Percentiles rank a stretch among this genome's conserved stretches.
Conservation (phyloP, 2,797 vertebrate species). For the Hippocampus kuda region DNA sequence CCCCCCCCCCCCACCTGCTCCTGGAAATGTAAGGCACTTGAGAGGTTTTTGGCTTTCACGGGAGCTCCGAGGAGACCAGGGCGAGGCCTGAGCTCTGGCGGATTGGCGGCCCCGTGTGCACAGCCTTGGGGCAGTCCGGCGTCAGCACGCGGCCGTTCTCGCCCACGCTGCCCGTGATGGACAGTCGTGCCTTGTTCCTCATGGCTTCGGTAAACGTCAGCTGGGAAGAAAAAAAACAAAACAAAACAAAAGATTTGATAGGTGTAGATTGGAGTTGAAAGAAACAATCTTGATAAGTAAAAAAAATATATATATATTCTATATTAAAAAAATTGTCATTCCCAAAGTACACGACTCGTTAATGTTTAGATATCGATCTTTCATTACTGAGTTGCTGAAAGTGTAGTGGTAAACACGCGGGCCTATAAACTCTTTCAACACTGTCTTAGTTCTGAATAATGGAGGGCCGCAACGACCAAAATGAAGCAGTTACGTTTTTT, state of each 20-base stretch:
- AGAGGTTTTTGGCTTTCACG: slow-evolving; percentile 96
- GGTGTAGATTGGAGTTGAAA: slow-evolving; percentile 26
- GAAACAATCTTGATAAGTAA: neutral
- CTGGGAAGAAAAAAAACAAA: slow-evolving; percentile 56
- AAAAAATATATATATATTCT: too few relatives aligned
- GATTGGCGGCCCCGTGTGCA: slow-evolving; percentile 88
- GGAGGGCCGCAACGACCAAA: too few relatives aligned
- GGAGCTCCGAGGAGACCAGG: slow-evolving; percentile 96
- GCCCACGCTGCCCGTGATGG: slow-evolving; percentile 97
- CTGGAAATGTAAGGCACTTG: slow-evolving; percentile 81
- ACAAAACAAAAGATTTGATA: slow-evolving; percentile 1
- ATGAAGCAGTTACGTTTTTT: neutral
- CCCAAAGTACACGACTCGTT: too few relatives aligned
- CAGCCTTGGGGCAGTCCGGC: slow-evolving; percentile 95
- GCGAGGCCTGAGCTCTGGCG: slow-evolving; percentile 97
- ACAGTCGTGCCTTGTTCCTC: slow-evolving; percentile 98
- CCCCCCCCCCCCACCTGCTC: neutral
- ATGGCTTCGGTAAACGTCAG: slow-evolving; percentile 99
- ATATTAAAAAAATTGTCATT: too few relatives aligned
- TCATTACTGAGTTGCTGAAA: too few relatives aligned
- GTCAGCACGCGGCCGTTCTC: slow-evolving; percentile 95
- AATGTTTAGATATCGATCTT: too few relatives aligned
- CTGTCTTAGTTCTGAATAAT: too few relatives aligned
- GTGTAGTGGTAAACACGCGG: too few relatives aligned
- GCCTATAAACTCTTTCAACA: too few relatives aligned